Evolutionary conservation across 2,888 invertebrate genomes (phyloP), one percentile per base, ranked within the genome.

Genomic region (Diabrotica balteata): DNA sequence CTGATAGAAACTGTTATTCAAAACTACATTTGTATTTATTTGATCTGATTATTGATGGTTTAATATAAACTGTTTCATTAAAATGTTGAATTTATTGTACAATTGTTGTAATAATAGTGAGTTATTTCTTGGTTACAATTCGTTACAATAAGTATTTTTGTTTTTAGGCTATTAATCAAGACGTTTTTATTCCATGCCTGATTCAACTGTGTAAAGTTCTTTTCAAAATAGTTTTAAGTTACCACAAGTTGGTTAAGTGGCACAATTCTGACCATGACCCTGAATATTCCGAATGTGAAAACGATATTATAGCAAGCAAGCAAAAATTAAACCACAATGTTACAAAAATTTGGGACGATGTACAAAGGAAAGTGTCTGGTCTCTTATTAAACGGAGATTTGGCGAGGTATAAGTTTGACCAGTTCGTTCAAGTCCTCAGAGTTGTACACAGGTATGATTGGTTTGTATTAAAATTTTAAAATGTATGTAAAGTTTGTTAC

Each of bases 271-370:
- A 64, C 10, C 60, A 88, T 59, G 86, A 85, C 9, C 66, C 50
- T 11, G 78, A 80, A 22, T 70, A 66, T 54, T 59, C 71, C 42
- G 74, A 73, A 53, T 58, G 54, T 53, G 78, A 4, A 79, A 82
- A 59, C 54, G 91, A 92, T 77, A 87, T 86, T 63, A 90, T 87
- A 74, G 88, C 92, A 2, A 92, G 92, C 73, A 89, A 91, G 70
- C 94, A 96, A 81, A 98, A 97, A 82, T 85, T 98, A 70, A 93
- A 95, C 80, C 93, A 93, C 63, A 97, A 97, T 0, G 86, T 95
- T 67, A 86, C 90, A 0, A 88, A 96, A 71, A 91, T 97, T 70
- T 98, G 97, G 97, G 93, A 94, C 76, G 98, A 98, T 78, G 93
- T 97, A 0, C 95, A 97, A 82, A 92, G 93, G 9, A 96, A 97